phyloP scores from a whole-genome alignment of 2,888 invertebrate genomes.

The Lasioglossum morio region DNA sequence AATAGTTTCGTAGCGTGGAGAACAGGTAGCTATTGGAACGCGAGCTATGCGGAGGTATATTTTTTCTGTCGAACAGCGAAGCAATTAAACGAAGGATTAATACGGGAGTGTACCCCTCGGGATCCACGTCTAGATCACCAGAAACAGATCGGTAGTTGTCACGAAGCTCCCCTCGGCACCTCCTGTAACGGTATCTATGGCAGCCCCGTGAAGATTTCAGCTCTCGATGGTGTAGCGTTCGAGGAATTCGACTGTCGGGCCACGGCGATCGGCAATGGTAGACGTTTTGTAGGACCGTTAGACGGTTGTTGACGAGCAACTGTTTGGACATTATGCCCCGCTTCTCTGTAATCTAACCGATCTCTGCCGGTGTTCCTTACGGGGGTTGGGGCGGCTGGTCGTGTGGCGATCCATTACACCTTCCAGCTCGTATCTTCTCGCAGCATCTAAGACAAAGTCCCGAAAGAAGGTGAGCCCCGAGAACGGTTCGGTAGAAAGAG shows the following conservation, averaged over 20 bases:
- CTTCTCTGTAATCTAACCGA: constrained; percentile 80
- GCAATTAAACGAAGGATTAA: constrained; percentile 2
- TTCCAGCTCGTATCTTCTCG: constrained; percentile 75
- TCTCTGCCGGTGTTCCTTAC: constrained; percentile 72
- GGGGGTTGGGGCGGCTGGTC: constrained; percentile 70
- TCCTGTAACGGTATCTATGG: constrained; percentile 44
- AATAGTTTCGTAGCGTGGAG: too few relatives aligned
- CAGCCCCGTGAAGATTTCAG: constrained; percentile 60
- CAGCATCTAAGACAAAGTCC: constrained; percentile 78
- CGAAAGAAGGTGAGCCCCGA: constrained; percentile 54
- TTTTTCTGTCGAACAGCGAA: not conserved
- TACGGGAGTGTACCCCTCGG: not conserved
- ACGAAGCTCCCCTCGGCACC: not conserved
- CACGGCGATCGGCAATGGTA: constrained; percentile 64
- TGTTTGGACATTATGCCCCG: constrained; percentile 81
- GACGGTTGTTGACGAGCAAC: constrained; percentile 80
- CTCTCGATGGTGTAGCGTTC: constrained; percentile 64
- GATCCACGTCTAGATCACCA: constrained; percentile 5
- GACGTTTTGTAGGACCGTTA: constrained; percentile 74
- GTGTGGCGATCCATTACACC: constrained; percentile 81
- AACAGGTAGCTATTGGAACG: not conserved
- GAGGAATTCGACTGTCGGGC: constrained; percentile 71
- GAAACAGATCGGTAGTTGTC: constrained; percentile 29
- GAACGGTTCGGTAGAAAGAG: not conserved
- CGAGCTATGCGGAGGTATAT: not conserved